These are phyloP conservation scores for Monochamus saltuarius DNA, from an alignment of 1,140 invertebrate genomes.

Conservation along the genomic window DNA sequence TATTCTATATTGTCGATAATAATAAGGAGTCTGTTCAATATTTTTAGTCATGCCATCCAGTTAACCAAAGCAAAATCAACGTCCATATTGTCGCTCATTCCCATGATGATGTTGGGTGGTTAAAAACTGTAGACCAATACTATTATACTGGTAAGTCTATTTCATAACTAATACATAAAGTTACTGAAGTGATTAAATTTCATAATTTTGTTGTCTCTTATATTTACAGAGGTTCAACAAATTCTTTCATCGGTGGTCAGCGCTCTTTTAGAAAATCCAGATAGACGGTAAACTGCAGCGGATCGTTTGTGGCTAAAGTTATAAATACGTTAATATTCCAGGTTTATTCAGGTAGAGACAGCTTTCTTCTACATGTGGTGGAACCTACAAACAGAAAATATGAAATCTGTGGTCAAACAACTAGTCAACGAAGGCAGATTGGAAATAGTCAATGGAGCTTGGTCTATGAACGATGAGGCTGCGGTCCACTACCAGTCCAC, in stretches of 20 bases:
- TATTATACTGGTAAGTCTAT: conserved; percentile 71
- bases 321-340: conserved; percentile 19
- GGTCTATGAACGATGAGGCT: conserved; percentile 84
- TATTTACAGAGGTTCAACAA: conserved; percentile 84
- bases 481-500: conserved; percentile 76
- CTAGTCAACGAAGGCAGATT: conserved; percentile 63
- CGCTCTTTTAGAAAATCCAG: conserved; percentile 72
- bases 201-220: no score
- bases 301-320: no score
- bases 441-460: conserved; percentile 73
- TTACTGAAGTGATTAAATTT: conserved; percentile 54
- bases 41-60: conserved; percentile 57
- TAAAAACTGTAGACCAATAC: conserved; percentile 85
- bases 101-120: conserved; percentile 85
- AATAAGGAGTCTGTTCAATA: neutral
- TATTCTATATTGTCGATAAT: no score
- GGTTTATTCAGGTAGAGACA: conserved; percentile 50
- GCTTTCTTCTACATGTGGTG: conserved; percentile 69
- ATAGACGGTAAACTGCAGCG: conserved; percentile 56
- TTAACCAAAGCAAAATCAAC: conserved; percentile 60
- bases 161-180: no score
- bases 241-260: conserved; percentile 87
- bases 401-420: conserved; percentile 51
- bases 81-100: conserved; percentile 72
- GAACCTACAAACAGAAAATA: conserved; percentile 60